Percentiles rank a stretch among this genome's conserved stretches.
These are phyloP conservation scores for Gandaritis pyraliata DNA, from an alignment of 2,888 invertebrate genomes.

Conservation along the genomic window DNA sequence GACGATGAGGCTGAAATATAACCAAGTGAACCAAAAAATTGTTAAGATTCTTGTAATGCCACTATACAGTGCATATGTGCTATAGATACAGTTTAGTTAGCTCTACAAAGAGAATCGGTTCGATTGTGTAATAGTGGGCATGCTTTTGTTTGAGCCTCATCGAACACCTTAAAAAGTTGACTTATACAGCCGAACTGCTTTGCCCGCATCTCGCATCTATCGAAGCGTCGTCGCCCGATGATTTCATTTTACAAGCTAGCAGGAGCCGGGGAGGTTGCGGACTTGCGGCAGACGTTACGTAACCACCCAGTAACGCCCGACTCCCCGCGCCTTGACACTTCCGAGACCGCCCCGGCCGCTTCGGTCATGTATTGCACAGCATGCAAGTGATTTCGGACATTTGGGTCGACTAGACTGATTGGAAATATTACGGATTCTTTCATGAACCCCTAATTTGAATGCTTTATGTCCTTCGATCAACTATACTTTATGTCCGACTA, in stretches of 20 bases:
- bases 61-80: too few species aligned
- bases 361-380: conserved; percentile 37
- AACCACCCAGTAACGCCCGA: conserved; percentile 53
- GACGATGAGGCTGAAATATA: background rate
- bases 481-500: too few species aligned
- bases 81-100: too few species aligned
- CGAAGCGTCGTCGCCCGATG: conserved; percentile 1
- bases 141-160: too few species aligned
- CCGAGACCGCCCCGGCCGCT: conserved; percentile 51
- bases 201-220: conserved; percentile 10
- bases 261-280: conserved; percentile 45
- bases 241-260: conserved; percentile 7
- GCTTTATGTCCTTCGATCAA: too few species aligned
- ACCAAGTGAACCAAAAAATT: background rate
- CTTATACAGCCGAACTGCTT: background rate
- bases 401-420: conserved; percentile 26
- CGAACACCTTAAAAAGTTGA: background rate
- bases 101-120: too few species aligned
- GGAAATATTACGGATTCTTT: conserved; percentile 13
- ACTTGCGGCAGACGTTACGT: conserved; percentile 67
- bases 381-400: conserved; percentile 33
- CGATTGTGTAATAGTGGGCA: too few species aligned
- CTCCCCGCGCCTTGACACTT: conserved; percentile 58
- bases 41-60: too few species aligned
- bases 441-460: too few species aligned